Conservation (phyloP, 2,888 invertebrate species). For the Megaustenia siamemsis region DNA sequence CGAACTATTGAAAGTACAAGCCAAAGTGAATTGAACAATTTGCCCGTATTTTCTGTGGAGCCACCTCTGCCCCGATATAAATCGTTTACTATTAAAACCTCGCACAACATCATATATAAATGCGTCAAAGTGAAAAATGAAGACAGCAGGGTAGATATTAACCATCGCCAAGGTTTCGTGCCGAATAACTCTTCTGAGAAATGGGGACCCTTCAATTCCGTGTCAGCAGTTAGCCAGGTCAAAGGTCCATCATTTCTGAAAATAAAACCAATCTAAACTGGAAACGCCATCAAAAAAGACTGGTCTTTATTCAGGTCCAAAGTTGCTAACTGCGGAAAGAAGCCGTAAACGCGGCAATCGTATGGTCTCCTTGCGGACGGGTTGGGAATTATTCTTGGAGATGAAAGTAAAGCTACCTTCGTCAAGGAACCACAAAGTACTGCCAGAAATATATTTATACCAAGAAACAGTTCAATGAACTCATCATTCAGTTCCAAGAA, state of each 20-base stretch:
- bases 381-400: too few relatives aligned
- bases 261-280: neutral
- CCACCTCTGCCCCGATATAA: neutral
- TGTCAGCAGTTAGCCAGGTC: constrained; percentile 29
- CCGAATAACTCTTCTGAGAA: neutral
- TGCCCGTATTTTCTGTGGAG: neutral
- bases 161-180: too few relatives aligned
- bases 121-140: neutral
- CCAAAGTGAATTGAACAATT: too few relatives aligned
- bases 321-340: constrained; percentile 6
- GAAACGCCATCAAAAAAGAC: neutral
- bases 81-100: neutral
- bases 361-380: too few relatives aligned
- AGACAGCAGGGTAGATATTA: too few relatives aligned
- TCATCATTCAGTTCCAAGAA: too few relatives aligned
- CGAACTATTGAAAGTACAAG: too few relatives aligned
- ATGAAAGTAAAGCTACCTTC: neutral
- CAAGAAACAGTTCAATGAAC: neutral
- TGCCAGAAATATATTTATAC: neutral
- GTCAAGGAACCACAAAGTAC: neutral
- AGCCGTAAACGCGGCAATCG: neutral
- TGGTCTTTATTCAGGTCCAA: constrained; percentile 3
- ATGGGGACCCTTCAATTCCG: neutral
- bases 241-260: constrained; percentile 17
- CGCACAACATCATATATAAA: neutral